Conservation (phyloP, 2,113 vertebrate genomes). For the Coturnix japonica region DNA sequence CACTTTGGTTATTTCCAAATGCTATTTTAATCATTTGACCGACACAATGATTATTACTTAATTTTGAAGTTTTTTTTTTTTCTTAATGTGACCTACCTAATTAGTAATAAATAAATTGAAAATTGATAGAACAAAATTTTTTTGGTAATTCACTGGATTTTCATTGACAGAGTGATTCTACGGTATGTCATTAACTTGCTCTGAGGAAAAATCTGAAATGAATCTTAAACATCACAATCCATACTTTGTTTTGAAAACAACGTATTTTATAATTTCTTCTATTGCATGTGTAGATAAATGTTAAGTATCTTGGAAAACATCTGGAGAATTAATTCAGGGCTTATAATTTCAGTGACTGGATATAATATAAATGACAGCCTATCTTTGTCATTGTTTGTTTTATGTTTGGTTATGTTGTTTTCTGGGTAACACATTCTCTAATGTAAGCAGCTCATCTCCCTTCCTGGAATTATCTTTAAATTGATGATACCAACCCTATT, state of each 20-base stretch:
- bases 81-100: not conserved
- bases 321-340: not conserved
- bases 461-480: not conserved
- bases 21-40: not conserved
- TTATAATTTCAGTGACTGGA: not conserved
- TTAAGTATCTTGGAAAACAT: not conserved
- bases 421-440: not conserved
- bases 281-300: not conserved
- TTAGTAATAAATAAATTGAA: no score
- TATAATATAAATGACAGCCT: not conserved
- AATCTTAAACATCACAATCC: not conserved
- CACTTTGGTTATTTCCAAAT: not conserved
- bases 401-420: not conserved
- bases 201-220: not conserved
- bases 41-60: not conserved
- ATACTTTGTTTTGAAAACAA: not conserved
- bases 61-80: not conserved
- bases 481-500: not conserved
- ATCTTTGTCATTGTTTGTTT: not conserved
- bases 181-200: not conserved
- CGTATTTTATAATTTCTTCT: not conserved
- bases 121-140: not conserved
- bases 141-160: not conserved
- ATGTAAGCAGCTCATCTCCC: not conserved
- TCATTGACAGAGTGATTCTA: not conserved